Conservation (phyloP, 2,888 invertebrate genomes). For the Reticulitermes lucifugus region DNA sequence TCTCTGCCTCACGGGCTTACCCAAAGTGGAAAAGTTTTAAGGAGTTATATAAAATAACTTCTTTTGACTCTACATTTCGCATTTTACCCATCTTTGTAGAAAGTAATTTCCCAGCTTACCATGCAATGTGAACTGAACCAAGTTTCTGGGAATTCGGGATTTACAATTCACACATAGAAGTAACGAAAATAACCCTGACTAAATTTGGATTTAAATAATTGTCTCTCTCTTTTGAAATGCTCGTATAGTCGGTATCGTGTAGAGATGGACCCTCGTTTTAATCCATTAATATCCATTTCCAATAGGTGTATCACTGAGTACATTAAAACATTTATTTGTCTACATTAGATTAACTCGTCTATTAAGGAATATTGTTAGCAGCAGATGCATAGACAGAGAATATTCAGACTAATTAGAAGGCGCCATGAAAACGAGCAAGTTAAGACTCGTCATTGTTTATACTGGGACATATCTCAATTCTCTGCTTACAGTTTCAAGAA, state of each 20-base stretch:
- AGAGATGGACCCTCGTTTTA: too few species aligned
- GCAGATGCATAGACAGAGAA: neutral
- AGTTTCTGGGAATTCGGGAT: neutral
- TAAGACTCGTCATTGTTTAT: neutral
- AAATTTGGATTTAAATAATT: constrained; percentile 11
- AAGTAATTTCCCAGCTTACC: neutral
- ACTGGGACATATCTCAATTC: neutral
- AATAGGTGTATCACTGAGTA: too few species aligned
- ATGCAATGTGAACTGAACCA: neutral
- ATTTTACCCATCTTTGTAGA: neutral
- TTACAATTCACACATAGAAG: neutral
- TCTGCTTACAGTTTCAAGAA: constrained; percentile 22
- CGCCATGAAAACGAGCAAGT: neutral
- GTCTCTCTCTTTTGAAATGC: neutral
- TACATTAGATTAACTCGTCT: neutral
- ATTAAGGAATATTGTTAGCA: constrained; percentile 12
- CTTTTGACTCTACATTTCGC: neutral
- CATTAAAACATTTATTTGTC: too few species aligned
- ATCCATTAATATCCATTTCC: too few species aligned
- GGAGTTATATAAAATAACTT: neutral
- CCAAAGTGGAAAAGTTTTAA: constrained; percentile 16
- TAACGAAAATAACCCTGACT: neutral
- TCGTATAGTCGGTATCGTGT: neutral
- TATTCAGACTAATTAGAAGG: neutral
- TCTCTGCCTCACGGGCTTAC: neutral